Evolutionary conservation across 2,113 vertebrate genomes (phyloP).

Genomic region (Carettochelys insculpta): DNA sequence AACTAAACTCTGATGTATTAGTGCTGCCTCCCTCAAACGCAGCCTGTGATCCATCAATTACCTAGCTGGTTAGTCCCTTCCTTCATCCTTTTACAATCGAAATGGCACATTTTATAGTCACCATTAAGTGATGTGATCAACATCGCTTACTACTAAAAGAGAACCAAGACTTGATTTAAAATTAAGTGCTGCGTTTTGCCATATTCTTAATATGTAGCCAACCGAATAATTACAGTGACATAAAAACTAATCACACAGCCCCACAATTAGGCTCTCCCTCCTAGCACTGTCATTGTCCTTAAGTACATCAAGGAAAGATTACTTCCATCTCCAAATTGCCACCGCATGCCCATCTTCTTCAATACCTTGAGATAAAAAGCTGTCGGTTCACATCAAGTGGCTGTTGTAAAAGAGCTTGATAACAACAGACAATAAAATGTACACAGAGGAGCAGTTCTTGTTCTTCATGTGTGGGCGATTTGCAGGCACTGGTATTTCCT

Average conservation of each 20-base stretch:
- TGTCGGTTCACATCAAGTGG: slow-evolving; percentile 14
- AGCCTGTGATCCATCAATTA: slow-evolving; percentile 60
- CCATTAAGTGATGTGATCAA: slow-evolving; percentile 79
- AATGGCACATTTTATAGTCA: slow-evolving; percentile 75
- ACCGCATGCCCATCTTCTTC: slow-evolving; percentile 28
- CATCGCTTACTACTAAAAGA: slow-evolving; percentile 80
- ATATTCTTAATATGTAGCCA: slow-evolving; percentile 76
- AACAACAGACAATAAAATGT: not conserved
- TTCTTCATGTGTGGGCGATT: not conserved
- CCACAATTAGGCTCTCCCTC: slow-evolving; percentile 70
- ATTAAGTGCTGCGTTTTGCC: slow-evolving; percentile 75
- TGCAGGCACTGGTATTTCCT: not conserved
- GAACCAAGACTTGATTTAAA: slow-evolving; percentile 78
- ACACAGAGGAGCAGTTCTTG: not conserved
- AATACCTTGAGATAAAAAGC: slow-evolving; percentile 36
- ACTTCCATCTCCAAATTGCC: slow-evolving; percentile 37
- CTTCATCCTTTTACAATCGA: slow-evolving; percentile 70
- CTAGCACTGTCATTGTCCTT: slow-evolving; percentile 66
- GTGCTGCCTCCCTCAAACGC: slow-evolving; percentile 24
- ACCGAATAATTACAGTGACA: slow-evolving; percentile 73
- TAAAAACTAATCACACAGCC: slow-evolving; percentile 75
- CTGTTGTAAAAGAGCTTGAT: not conserved
- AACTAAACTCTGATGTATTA: slow-evolving; percentile 41
- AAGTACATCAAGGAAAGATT: slow-evolving; percentile 66
- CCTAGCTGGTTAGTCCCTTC: slow-evolving; percentile 70